These are phyloP conservation scores for Hybognathus amarus DNA, from an alignment of 2,797 vertebrate genomes.

Conservation along the genomic window DNA sequence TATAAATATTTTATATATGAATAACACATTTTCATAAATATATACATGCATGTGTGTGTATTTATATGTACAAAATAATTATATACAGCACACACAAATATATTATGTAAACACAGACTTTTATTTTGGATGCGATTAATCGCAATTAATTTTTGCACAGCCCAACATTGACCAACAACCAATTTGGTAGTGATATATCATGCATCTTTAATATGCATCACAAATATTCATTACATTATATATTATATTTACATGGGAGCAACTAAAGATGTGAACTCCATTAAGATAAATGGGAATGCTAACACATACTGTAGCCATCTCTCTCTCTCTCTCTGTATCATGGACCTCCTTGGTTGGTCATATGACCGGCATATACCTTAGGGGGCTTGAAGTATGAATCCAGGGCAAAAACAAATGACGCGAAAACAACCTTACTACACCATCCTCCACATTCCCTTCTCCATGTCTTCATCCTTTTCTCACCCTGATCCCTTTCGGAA, in stretches of 20 bases:
- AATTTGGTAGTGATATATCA: background rate
- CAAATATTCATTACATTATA: background rate
- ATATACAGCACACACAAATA: too few species aligned
- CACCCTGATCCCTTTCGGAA: constrained; percentile 29
- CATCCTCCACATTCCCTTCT: background rate
- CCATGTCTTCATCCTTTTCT: constrained; percentile 1
- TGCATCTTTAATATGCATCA: background rate
- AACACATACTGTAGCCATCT: background rate
- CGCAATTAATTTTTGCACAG: too few species aligned
- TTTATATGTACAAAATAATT: too few species aligned
- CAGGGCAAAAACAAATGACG: background rate
- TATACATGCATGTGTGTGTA: too few species aligned
- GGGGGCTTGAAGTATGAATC: constrained; percentile 14
- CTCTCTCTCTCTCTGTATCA: background rate
- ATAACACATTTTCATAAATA: too few species aligned
- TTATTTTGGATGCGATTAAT: too few species aligned
- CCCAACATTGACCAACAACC: background rate
- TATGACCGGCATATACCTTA: background rate
- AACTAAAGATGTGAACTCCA: too few species aligned
- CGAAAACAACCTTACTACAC: background rate
- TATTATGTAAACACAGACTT: too few species aligned
- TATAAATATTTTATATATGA: too few species aligned
- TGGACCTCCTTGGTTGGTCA: background rate
- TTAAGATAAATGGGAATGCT: background rate
- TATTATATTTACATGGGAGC: background rate